Base-by-base conservation (phyloP, 2,797 vertebrate genomes). In the Anguilla megastoma region DNA sequence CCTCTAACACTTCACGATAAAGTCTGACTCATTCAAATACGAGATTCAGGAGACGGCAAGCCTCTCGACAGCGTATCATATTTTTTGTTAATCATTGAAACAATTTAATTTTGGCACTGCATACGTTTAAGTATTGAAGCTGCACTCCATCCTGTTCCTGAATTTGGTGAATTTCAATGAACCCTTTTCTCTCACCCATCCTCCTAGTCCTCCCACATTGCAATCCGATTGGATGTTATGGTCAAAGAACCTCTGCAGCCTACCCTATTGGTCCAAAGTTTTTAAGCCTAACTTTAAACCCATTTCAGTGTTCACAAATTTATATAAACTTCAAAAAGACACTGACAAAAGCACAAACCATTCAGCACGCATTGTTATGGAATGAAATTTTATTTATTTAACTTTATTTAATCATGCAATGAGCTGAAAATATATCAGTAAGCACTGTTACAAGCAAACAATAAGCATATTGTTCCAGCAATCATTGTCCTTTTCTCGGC, bases 201-300 rank as follows among this genome's bases (percentile, higher is more conserved):
- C 27, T n/a, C 56, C 56, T 21, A 63, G 48, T 69, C 63, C 60
- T 50, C 85, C 60, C 60, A 41, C 85, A 48, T 69, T 21, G 45
- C 33, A 71, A 48, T 66, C 36, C 27, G 24, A 86, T 86, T 86
- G 85, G 85, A 66, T 45, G 63, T 48, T 36, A 63, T 36, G 1
- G 36, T n/a, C n/a, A 21, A 48, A 48, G 24, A 48, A 69, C 60
- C 6, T 27, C 36, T 71, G 36, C 27, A 10, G n/a, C 50, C 60
- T 66, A 50, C 27, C 86, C 52, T 87, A 88, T 88, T 88, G 88
- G 88, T 12, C 60, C 12, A 66, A 86, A 48, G 74, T 76, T 88
- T 88, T 82, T 86, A 86, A 88, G 71, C n/a, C 84, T 69, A 80
- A 82, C 88, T 86, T 88, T 86, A 86, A 88, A 86, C 71, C 71